Conservation (phyloP, 2,113 vertebrate species). For the Plestiodon gilberti region DNA sequence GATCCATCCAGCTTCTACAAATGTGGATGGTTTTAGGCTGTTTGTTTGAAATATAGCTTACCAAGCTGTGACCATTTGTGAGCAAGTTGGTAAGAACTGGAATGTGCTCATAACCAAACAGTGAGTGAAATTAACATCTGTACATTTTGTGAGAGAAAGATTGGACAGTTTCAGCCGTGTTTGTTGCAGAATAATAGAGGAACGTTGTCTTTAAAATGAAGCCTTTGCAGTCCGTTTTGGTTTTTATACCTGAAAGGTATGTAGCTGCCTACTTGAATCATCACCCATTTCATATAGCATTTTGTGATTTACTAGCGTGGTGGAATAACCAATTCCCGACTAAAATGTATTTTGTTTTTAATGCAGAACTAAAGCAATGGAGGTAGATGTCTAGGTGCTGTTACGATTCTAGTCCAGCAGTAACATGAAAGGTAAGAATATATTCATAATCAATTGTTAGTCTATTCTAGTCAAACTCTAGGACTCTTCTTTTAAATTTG, state of each 20-base stretch:
- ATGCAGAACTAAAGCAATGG: constrained; percentile 13
- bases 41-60: neutral
- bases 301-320: constrained; percentile 26
- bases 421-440: constrained; percentile 34
- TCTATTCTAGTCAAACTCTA: neutral
- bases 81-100: neutral
- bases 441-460: neutral
- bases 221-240: constrained; percentile 12
- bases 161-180: constrained; percentile 8
- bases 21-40: constrained; percentile 18
- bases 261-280: neutral
- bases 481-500: neutral
- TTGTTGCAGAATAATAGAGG: fast-evolving
- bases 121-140: constrained; percentile 10
- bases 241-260: neutral
- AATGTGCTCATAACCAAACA: constrained; percentile 14
- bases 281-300: neutral
- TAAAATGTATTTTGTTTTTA: constrained; percentile 13
- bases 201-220: constrained; percentile 1
- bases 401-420: neutral
- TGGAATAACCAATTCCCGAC: constrained; percentile 14
- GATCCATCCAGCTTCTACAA: neutral
- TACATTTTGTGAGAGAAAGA: constrained; percentile 24
- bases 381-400: neutral
- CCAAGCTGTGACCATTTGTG: fast-evolving